Evolutionary conservation across 92 coral and sea anemone species (phyloP).

Genomic region (Parazoanthus atlanticus): DNA sequence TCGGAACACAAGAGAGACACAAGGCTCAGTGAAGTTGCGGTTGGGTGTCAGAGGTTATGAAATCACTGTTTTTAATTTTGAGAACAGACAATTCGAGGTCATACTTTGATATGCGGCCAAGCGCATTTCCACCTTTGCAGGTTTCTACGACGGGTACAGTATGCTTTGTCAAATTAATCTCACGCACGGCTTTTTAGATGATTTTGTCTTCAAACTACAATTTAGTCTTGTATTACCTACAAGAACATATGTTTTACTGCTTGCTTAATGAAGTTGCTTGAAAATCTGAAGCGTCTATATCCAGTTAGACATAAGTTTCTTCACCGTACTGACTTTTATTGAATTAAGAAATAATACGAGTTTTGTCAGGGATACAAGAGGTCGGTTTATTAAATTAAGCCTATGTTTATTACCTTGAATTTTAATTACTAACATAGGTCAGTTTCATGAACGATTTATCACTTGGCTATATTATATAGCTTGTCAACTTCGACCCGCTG

Average conservation of each 20-base stretch:
- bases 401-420: too few species aligned
- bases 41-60: neutral
- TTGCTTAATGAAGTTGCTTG: too few species aligned
- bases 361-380: too few species aligned
- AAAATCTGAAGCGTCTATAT: too few species aligned
- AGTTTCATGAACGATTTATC: too few species aligned
- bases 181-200: neutral
- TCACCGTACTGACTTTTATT: too few species aligned
- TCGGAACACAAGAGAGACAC: neutral
- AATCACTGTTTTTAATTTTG: neutral
- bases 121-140: neutral
- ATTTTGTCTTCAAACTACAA: neutral
- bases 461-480: too few species aligned
- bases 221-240: neutral
- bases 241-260: neutral
- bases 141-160: neutral
- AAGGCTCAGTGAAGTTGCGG: neutral
- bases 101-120: neutral
- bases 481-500: too few species aligned
- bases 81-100: neutral
- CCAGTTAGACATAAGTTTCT: too few species aligned
- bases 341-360: too few species aligned
- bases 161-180: neutral
- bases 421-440: too few species aligned
- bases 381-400: too few species aligned